These are phyloP conservation scores for Pterocles burchelli DNA, from an alignment of 2,113 vertebrate species.

Conservation along the genomic window DNA sequence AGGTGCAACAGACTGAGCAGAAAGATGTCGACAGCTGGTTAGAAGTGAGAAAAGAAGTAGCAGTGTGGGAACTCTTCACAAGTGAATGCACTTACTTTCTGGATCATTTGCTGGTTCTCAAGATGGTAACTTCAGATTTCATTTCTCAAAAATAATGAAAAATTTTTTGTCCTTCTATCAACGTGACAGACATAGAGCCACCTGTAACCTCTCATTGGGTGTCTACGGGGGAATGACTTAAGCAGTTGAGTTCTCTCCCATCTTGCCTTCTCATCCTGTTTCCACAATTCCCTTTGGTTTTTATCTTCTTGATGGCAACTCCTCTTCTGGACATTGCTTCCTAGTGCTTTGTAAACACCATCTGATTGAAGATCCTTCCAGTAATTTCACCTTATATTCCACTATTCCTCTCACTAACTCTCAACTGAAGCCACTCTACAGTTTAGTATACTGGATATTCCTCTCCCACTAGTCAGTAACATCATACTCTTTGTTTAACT, in stretches of 20 bases:
- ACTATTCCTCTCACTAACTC: not conserved
- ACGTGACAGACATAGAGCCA: not conserved
- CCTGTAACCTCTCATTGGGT: not conserved
- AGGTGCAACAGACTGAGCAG: conserved; percentile 68
- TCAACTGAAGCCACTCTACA: not conserved
- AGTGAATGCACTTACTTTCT: conserved; percentile 93
- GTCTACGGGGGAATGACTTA: not conserved
- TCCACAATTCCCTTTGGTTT: not conserved
- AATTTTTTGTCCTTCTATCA: not conserved
- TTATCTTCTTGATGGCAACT: not conserved
- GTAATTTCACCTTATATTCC: not conserved
- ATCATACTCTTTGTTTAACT: not conserved
- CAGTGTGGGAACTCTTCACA: conserved; percentile 91
- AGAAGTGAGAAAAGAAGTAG: conserved; percentile 79
- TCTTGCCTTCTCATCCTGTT: not conserved
- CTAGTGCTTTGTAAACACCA: not conserved
- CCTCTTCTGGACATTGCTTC: not conserved
- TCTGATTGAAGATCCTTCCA: not conserved
- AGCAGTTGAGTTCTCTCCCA: not conserved
- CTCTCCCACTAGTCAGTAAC: not conserved
- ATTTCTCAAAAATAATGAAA: not conserved
- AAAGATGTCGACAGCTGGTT: conserved; percentile 41
- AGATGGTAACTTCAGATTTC: conserved; percentile 78
- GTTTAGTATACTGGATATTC: not conserved
- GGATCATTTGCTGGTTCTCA: conserved; percentile 92